phyloP scores from a whole-genome alignment of 2,113 vertebrate genomes.

The Psephotus haematonotus region DNA sequence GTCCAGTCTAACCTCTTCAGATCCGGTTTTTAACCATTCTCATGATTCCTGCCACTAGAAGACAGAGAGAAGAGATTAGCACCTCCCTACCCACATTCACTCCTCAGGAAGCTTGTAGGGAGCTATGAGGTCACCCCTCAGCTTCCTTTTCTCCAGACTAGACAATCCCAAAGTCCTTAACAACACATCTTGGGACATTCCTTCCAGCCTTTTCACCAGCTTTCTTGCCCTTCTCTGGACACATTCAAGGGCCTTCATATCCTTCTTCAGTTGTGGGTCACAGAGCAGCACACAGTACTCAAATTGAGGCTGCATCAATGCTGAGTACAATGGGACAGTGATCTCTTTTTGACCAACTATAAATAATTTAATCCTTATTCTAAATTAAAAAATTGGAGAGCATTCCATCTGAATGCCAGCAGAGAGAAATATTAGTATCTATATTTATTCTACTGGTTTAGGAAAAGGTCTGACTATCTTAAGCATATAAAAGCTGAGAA shows the following conservation, averaged over 20 bases:
- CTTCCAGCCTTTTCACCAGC: background rate
- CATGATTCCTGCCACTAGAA: rapidly evolving
- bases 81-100: background rate
- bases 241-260: background rate
- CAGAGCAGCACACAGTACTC: background rate
- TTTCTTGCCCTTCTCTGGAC: background rate
- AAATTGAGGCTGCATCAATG: rapidly evolving
- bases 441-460: background rate
- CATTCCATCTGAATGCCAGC: background rate
- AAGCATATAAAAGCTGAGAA: background rate
- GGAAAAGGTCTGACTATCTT: background rate
- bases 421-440: background rate
- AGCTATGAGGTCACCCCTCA: rapidly evolving
- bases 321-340: background rate
- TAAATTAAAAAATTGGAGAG: background rate
- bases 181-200: rapidly evolving
- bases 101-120: background rate
- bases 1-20: background rate
- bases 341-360: background rate
- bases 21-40: background rate
- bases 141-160: background rate
- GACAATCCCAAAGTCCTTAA: background rate
- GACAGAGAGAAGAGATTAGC: background rate
- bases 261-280: background rate
- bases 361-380: background rate